Percentiles rank a stretch among this genome's conserved stretches.
These are phyloP conservation scores for Eucidaris tribuloides DNA, from an alignment of 35 echinoderm and acorn worm genomes.

Conservation along the genomic window DNA sequence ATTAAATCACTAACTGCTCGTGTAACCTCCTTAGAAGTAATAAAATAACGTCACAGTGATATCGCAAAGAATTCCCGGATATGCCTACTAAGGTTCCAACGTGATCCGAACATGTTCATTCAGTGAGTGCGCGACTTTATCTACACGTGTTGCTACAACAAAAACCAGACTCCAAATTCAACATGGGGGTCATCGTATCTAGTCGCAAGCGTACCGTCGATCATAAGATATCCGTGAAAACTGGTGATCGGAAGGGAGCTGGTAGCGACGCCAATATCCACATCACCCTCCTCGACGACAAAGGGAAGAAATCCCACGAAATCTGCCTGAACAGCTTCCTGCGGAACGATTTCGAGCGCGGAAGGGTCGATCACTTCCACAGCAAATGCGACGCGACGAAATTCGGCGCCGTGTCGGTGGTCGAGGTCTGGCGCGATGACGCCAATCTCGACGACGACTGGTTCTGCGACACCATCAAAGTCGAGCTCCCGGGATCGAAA, in stretches of 20 bases:
- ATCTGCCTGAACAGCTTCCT: constrained; percentile 26
- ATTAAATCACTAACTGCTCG: too few relatives aligned
- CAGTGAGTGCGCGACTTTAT: too few relatives aligned
- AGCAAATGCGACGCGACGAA: neutral
- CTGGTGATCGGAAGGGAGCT: constrained; percentile 63
- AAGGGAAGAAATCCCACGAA: constrained; percentile 28
- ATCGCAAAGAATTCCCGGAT: too few relatives aligned
- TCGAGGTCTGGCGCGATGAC: constrained; percentile 73
- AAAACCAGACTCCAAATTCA: too few relatives aligned
- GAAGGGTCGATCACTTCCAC: constrained; percentile 16
- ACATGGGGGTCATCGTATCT: too few relatives aligned
- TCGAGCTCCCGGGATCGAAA: neutral
- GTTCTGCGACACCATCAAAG: constrained; percentile 62
- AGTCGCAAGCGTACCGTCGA: too few relatives aligned
- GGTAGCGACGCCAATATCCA: constrained; percentile 72
- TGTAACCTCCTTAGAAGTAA: too few relatives aligned
- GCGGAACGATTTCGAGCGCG: constrained; percentile 70
- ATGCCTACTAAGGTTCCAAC: too few relatives aligned
- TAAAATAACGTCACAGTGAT: too few relatives aligned
- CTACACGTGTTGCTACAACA: too few relatives aligned
- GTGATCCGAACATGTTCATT: too few relatives aligned
- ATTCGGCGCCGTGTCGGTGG: constrained; percentile 37
- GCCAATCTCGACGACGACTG: constrained; percentile 38
- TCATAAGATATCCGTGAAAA: constrained; percentile 46
- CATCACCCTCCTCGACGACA: constrained; percentile 28